Conservation (phyloP, 1,140 invertebrate species). For the Notospermus geniculatus region DNA sequence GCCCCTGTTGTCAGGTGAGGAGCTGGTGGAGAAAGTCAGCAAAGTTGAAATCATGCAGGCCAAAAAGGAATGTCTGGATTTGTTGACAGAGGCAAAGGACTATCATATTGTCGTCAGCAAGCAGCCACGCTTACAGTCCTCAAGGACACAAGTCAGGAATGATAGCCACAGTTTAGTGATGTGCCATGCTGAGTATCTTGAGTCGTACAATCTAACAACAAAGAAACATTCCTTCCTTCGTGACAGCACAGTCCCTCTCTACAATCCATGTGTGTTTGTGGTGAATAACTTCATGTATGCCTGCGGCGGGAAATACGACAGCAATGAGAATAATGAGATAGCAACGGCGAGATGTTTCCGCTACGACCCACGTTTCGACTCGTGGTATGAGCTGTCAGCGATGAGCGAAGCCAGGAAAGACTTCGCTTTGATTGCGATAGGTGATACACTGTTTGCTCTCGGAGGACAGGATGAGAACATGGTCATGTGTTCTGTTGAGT, state of each 20-base stretch:
- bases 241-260: conserved; percentile 47
- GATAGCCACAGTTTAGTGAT: conserved; percentile 44
- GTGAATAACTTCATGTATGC: conserved; percentile 56
- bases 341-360: conserved; percentile 53
- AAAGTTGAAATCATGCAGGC: conserved; percentile 42
- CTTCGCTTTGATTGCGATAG: conserved; percentile 46
- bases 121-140: conserved; percentile 45
- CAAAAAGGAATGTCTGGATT: conserved; percentile 39
- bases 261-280: conserved; percentile 51
- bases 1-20: conserved; percentile 48
- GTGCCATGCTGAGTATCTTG: conserved; percentile 48
- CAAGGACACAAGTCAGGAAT: conserved; percentile 46
- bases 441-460: conserved; percentile 42
- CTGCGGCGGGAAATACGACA: conserved; percentile 55
- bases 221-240: conserved; percentile 40
- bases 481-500: conserved; percentile 50
- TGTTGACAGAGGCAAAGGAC: conserved; percentile 52
- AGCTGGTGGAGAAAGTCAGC: conserved; percentile 52
- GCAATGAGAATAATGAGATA: conserved; percentile 51
- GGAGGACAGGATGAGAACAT: conserved; percentile 54
- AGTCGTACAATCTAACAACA: conserved; percentile 43
- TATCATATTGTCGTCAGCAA: conserved; percentile 53
- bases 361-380: conserved; percentile 54
- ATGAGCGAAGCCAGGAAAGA: conserved; percentile 55
- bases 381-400: conserved; percentile 52